Evolutionary conservation across 2,797 vertebrate species (phyloP).

Genomic region (Sebastes elongatus): DNA sequence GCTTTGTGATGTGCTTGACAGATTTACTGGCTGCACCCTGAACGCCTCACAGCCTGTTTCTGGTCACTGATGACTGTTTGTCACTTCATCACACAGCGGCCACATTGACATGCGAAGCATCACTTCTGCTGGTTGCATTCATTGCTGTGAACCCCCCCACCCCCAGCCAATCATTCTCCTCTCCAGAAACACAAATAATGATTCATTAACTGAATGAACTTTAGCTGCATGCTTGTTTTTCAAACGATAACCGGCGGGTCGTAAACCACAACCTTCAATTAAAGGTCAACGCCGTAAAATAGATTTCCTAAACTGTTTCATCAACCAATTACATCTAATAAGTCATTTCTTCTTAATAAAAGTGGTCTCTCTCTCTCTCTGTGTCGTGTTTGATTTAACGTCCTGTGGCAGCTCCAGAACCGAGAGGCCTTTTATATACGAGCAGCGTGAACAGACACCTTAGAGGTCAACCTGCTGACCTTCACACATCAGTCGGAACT

Average conservation of each 20-base stretch:
- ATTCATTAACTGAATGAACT: slow-evolving; percentile 58
- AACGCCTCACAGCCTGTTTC: neutral
- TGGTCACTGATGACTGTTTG: neutral
- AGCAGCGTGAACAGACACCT: neutral
- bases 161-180: neutral
- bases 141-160: neutral
- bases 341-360: slow-evolving; percentile 14
- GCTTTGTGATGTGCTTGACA: neutral
- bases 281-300: slow-evolving; percentile 55
- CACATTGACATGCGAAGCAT: neutral
- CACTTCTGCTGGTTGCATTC: neutral
- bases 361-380: neutral
- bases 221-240: slow-evolving; percentile 35
- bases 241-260: slow-evolving; percentile 40
- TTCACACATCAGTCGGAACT: neutral
- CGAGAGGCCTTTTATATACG: neutral
- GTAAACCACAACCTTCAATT: slow-evolving; percentile 55
- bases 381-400: neutral
- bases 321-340: slow-evolving; percentile 27
- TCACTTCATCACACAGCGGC: neutral
- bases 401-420: no score
- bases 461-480: neutral
- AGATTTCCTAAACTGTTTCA: slow-evolving; percentile 26
- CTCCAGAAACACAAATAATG: slow-evolving; percentile 44
- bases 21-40: neutral